A percentile compares a stretch with the other conserved stretches of the same genome.
phyloP scores from a whole-genome alignment of 2,797 vertebrate species.

The Molossus alvarezi region DNA sequence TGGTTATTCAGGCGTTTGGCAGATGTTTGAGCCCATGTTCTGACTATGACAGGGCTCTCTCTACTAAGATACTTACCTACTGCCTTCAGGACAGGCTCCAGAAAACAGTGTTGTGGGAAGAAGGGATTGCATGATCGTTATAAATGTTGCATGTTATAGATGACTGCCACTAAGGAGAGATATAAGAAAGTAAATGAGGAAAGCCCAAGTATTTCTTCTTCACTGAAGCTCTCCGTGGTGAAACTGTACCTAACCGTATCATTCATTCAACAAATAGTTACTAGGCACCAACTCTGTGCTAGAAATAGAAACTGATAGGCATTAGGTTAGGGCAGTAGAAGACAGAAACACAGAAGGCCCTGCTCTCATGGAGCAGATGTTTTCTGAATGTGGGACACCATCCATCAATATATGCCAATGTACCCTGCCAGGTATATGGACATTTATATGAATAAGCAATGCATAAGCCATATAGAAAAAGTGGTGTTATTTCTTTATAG shows the following conservation, averaged over 20 bases:
- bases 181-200: not conserved
- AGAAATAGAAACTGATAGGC: not conserved
- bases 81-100: not conserved
- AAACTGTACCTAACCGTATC: not conserved
- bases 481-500: not conserved
- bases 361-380: not conserved
- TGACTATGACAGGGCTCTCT: not conserved
- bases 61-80: not conserved
- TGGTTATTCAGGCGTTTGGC: not conserved
- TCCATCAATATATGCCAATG: not conserved
- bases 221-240: not conserved
- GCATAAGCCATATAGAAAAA: constrained; percentile 1
- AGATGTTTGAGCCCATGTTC: not conserved
- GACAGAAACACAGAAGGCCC: not conserved
- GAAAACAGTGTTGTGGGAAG: not conserved
- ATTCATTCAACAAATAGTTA: not conserved
- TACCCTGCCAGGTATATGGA: not conserved
- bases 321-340: not conserved
- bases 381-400: not conserved
- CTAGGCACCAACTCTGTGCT: not conserved
- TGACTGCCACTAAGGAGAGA: not conserved
- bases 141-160: not conserved
- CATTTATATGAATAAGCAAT: not conserved
- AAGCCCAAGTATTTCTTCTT: not conserved
- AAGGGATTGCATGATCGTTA: not conserved